Evolutionary conservation across 2,113 vertebrate genomes (phyloP), one percentile per base, ranked within the genome.

Genomic region (Sinosuthora webbiana): DNA sequence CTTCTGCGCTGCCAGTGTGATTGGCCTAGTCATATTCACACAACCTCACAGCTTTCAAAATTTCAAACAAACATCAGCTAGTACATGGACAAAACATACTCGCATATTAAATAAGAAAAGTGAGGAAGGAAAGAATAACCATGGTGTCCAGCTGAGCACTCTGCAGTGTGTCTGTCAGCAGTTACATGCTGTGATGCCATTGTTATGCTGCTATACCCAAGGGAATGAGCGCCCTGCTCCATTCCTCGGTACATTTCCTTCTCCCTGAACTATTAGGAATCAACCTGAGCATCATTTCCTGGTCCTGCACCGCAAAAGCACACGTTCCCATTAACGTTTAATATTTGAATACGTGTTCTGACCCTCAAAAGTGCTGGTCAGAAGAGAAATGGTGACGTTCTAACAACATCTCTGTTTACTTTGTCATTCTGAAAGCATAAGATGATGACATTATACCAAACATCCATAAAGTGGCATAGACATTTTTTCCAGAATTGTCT

Each of bases 161-260:
- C 8, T 28, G 37, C 23, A 57, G 3, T 7, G 28, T 59, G 52
- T 21, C 22, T 45, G 28, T 37, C 82, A 67, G 15, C 10, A 71
- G 24, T n/a, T 62, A 53, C 52, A 53, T 47, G 39, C 25, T 68
- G 31, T 30, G 22, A 27, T 24, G 25, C 8, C 22, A 47, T 64
- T 1, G 1, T 10, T 2, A 1, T 20, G 33, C 62, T 53, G 13
- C 19, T 52, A 13, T 8, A 71, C 5, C 10, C 11, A n/a, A 7
- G 19, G 15, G 7, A n/a, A n/a, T n/a, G n/a, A 74, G 17, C 9
- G 67, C 39, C 33, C 39, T 89, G 18, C 23, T 41, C 64, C 41
- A 23, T 80, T 86, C 9, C 15, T 13, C n/a, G 27, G 6, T 0
- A 6, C 14, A 42, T 69, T 77, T 68, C 6, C 4, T 77, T 84